A percentile compares a stretch with the other conserved stretches of the same genome.
These are phyloP conservation scores for Drosophila birchii DNA, from an alignment of 2,888 invertebrate genomes.

Conservation along the genomic window DNA sequence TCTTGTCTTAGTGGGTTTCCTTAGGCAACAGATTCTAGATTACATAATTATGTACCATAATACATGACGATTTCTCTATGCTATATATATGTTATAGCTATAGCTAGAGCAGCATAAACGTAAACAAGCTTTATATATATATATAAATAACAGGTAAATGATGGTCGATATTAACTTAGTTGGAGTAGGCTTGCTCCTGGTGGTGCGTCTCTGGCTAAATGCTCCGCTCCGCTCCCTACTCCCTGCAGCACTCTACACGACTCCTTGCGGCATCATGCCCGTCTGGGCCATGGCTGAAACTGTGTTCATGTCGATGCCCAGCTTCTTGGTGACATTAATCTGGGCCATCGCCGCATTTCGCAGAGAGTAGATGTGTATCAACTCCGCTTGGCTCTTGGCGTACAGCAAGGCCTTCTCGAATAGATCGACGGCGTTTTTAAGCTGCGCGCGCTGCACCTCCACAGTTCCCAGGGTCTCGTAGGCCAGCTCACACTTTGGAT, in stretches of 20 bases:
- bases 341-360: constrained; percentile 96
- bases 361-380: constrained; percentile 95
- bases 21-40: constrained; percentile 53
- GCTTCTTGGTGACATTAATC: constrained; percentile 90
- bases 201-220: constrained; percentile 40
- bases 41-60: constrained; percentile 42
- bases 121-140: constrained; percentile 63
- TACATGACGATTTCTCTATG: constrained; percentile 47
- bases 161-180: constrained; percentile 44
- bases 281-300: constrained; percentile 80
- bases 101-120: constrained; percentile 61
- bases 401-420: constrained; percentile 95
- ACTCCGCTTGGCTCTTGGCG: constrained; percentile 94
- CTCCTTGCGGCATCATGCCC: constrained; percentile 50
- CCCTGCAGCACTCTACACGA: constrained; percentile 46
- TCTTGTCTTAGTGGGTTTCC: constrained; percentile 31
- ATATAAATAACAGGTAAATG: constrained; percentile 55
- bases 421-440: constrained; percentile 91
- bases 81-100: constrained; percentile 47
- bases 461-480: constrained; percentile 97
- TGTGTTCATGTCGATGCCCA: constrained; percentile 87
- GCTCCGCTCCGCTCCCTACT: constrained; percentile 35
- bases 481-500: constrained; percentile 96
- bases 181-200: constrained; percentile 31
- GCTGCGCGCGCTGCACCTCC: constrained; percentile 94